Base-by-base conservation (phyloP, 2,797 vertebrate species). In the Pogonophryne albipinna region DNA sequence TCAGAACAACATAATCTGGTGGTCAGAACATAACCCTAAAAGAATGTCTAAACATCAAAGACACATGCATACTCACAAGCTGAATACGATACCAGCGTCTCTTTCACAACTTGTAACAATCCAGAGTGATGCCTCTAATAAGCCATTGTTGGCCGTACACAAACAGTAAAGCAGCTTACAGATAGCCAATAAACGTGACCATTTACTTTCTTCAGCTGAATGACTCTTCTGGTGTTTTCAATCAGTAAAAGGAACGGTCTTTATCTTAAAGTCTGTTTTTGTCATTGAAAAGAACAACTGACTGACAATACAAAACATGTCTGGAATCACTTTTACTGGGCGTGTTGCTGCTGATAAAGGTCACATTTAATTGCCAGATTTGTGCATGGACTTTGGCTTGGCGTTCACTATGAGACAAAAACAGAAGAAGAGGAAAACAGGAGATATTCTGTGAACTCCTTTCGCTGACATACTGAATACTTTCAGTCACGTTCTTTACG, bases 341-440 rank as follows among this genome's bases (percentile, higher is more conserved):
- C 45, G 44, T 9, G 51, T 7, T 3, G 11, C 19, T 4, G 46
- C 19, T 16, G 53, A 20, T 74, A 58, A 66, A 66, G 47, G 62
- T 52, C 55, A 44, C n/a, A 10, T 45, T 51, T 44, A 44, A 76
- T 31, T 27, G 13, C 1, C 45, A 47, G 51, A 42, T 76, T 49
- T 76, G 16, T 68, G 20, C 44, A 20, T 20, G 34, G 65, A 69
- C 44, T 76, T 50, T 69, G 66, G 23, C 16, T 1, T 38, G 69
- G 16, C 9, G 38, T 23, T 19, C 34, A 8, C 3, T 11, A 4
- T 11, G 23, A 34, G 19, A 31, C 38, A 27, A 7, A 2, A 14
- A 67, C 42, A n/a, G 9, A 44, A 17, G 4, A 7, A 20, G 9
- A 45, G 41, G 8, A 9, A 16, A 46, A 63, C 23, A 49, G 41